Percentiles rank a stretch among this genome's conserved stretches.
Conservation (phyloP, 2,797 vertebrate species). For the Echiichthys vipera region DNA sequence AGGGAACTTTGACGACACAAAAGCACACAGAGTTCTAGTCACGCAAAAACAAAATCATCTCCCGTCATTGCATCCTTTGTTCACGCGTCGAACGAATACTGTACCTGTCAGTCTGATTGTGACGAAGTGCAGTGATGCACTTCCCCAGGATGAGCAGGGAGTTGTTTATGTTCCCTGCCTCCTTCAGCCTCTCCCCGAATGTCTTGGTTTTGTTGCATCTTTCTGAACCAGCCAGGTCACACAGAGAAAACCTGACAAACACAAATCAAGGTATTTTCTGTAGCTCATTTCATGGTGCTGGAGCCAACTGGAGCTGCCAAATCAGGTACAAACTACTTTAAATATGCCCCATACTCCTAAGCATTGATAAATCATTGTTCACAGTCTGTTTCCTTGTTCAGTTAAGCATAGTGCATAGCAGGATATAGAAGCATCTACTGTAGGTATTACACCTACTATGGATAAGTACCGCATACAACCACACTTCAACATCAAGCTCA, state of each 20-base stretch:
- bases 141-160: conserved; percentile 94
- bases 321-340: neutral
- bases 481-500: too few species aligned
- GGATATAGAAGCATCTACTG: too few species aligned
- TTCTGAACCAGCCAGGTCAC: conserved; percentile 94
- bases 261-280: neutral
- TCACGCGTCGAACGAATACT: neutral
- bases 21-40: neutral
- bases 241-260: conserved; percentile 88
- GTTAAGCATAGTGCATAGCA: too few species aligned
- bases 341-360: neutral
- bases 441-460: too few species aligned
- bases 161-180: conserved; percentile 94
- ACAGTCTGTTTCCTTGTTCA: too few species aligned
- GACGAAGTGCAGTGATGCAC: conserved; percentile 89
- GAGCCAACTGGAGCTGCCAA: neutral
- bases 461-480: too few species aligned
- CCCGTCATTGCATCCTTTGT: neutral
- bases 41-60: neutral
- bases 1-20: neutral
- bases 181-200: conserved; percentile 90
- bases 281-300: neutral
- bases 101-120: conserved; percentile 88
- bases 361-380: neutral
- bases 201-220: conserved; percentile 92